Base-by-base conservation (phyloP, 2,888 invertebrate species). In the Athetis lepigone region DNA sequence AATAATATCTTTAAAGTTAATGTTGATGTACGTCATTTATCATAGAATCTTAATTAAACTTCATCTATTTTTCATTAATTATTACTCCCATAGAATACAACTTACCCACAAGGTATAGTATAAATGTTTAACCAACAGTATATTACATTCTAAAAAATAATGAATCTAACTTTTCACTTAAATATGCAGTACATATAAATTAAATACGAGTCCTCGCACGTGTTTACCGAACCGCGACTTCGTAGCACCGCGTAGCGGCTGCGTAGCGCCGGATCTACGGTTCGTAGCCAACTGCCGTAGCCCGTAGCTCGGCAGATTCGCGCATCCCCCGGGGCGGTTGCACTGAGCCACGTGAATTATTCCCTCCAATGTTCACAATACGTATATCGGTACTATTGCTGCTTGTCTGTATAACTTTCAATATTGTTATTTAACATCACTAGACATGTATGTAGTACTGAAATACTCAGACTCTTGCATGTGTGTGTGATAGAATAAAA, bases 241-340 rank as follows among this genome's bases (percentile, higher is more conserved):
- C 88, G 91, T 88, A 88, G 87, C 84, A 64, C 75, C 74, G 72
- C 90, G 92, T 91, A 90, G 92, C 90, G 78, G 45, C 62, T 54
- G 60, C 80, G 91, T 91, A 90, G 90, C 88, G 78, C 71, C 84
- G 80, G 82, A 75, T 83, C 92, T 90, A 91, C 92, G 91, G 72
- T 82, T 79, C 90, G 92, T 92, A 92, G 91, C 87, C 78, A 85
- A 94, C 93, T 94, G 93, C 90, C 89, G 89, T 88, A 90, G 85
- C 88, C 77, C 83, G 82, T 75, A 84, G 75, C 60, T 55, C 50
- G 45, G 55, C 62, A 85, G 85, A 87, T 87, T 84, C 88, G 91
- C 89, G 87, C 86, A 88, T 85, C 87, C 84, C 86, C 87, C 75
- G 82, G 80, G 85, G 71, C 67, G 59, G 78, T 80, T 85, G 84